Conservation (phyloP, 2,113 vertebrate species). For the Lycocorax pyrrhopterus region DNA sequence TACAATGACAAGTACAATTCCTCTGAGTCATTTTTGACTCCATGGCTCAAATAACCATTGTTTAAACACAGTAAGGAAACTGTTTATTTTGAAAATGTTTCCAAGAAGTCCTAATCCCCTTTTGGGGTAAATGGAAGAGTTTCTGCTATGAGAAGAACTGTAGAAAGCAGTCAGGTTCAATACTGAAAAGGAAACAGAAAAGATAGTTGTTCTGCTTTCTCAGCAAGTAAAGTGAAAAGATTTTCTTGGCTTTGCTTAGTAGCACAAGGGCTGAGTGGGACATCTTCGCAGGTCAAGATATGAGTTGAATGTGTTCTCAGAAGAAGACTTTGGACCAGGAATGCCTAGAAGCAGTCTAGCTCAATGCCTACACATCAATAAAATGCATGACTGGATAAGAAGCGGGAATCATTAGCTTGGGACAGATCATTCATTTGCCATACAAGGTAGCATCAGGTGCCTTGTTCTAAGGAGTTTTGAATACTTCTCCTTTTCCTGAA, state of each 20-base stretch:
- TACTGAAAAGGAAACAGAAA: neutral
- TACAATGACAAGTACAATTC: conserved; percentile 14
- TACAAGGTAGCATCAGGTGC: neutral
- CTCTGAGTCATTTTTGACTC: conserved; percentile 34
- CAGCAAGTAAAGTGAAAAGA: neutral
- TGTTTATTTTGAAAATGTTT: conserved; percentile 30
- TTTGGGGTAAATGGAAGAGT: neutral
- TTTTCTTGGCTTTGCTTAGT: neutral
- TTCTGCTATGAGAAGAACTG: neutral
- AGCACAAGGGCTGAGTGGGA: neutral
- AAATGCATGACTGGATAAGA: neutral
- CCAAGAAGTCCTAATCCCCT: neutral
- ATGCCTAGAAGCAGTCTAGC: neutral
- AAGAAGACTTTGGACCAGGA: neutral
- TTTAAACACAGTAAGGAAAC: conserved; percentile 3
- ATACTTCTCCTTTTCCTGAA: neutral
- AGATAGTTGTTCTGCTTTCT: neutral
- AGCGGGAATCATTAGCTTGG: neutral
- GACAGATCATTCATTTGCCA: neutral
- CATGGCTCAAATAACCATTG: neutral
- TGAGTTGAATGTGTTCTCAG: neutral
- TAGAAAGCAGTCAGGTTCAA: neutral
- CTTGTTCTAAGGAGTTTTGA: neutral
- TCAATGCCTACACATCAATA: neutral
- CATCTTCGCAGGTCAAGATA: neutral